Base-by-base conservation (phyloP, 2,797 vertebrate species). In the Hozukius guyotensis region DNA sequence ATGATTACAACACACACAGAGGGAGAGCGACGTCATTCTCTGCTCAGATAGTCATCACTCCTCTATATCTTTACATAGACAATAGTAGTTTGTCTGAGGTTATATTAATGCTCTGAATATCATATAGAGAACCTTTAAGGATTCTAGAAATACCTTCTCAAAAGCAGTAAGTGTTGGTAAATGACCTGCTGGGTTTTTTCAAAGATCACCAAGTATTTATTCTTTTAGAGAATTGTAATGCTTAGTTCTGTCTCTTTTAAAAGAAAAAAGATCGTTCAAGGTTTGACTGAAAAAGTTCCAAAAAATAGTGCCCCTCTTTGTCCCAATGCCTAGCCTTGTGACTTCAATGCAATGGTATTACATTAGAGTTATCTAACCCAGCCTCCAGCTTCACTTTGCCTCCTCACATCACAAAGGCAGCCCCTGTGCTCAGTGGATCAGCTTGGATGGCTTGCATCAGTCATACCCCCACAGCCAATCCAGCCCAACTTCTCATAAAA, bases 401-500 rank as follows among this genome's bases (percentile, higher is more conserved):
- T 77, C 60, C 83, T 82, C 74, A 77, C 74, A 75, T 84, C 89
- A 81, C 70, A 25, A 8, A 69, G 76, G 36, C 83, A 4, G 81
- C 55, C 13, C 49, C 32, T 38, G 36, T 56, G 67, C 56, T 75
- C 27, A 12, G 66, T 75, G 84, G 85, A 89, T 92, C 86, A 72
- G 86, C 84, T 76, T 49, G 75, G 59, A 81, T 72, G 85, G 79
- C 84, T 89, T 82, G 72, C 83, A 93, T 92, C 89, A 83, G 92
- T 90, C 90, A 91, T 25, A 57, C 77, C 83, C 86, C 88, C 77
- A 69, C 83, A 68, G 69, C 79, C 68, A n/a, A 52, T 69, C 42
- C 73, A 31, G 55, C 36, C 57, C 77, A 82, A 80, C 81, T 87
- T 81, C 88, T 87, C 84, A 90, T 92, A 89, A 91, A 93, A 86